Conservation (phyloP, 2,113 vertebrate species). For the Alligator sinensis region DNA sequence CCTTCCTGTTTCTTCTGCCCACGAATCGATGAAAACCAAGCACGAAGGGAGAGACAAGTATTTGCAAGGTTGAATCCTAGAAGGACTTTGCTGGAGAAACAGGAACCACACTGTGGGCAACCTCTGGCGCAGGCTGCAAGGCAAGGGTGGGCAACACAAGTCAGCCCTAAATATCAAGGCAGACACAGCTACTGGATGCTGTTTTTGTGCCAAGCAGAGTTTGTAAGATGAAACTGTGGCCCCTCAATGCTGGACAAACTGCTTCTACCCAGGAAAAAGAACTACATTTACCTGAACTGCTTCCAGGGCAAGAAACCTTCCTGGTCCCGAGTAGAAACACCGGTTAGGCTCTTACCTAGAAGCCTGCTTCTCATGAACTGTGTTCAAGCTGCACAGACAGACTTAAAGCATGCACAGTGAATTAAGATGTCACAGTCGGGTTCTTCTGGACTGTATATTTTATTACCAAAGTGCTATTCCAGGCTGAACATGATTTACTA, state of each 20-base stretch:
- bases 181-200: not conserved
- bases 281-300: not conserved
- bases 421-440: not conserved
- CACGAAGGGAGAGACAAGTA: no score
- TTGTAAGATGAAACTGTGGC: fast-evolving
- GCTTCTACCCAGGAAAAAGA: not conserved
- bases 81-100: no score
- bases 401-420: fast-evolving
- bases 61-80: no score
- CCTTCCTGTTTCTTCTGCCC: no score
- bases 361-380: fast-evolving
- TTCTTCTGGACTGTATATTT: not conserved
- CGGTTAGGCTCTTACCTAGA: not conserved
- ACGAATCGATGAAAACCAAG: no score
- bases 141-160: no score
- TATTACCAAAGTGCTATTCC: not conserved
- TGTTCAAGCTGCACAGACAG: not conserved
- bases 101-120: no score
- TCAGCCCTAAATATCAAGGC: no score
- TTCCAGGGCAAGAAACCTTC: not conserved
- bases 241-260: not conserved
- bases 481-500: not conserved
- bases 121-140: no score
- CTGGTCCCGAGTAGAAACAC: not conserved
- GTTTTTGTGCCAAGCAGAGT: not conserved